These are phyloP conservation scores for Protosalanx chinensis DNA, from an alignment of 2,797 vertebrate species.

Conservation along the genomic window DNA sequence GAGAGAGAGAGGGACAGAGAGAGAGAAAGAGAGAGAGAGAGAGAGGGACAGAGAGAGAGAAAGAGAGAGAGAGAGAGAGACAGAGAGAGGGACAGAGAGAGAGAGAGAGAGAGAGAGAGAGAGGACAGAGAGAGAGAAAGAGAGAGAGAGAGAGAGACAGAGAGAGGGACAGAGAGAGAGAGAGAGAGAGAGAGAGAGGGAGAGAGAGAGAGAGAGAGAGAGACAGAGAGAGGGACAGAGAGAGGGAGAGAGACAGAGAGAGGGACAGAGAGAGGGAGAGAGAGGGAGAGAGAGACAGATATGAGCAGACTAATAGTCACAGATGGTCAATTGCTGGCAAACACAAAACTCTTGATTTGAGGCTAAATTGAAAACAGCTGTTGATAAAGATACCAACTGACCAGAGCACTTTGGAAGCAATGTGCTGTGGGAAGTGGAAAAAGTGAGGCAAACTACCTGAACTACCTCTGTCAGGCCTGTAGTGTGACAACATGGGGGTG, in stretches of 20 bases:
- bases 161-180: neutral
- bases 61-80: neutral
- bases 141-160: neutral
- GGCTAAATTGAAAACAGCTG: slow-evolving; percentile 24
- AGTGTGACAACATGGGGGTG: neutral
- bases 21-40: neutral
- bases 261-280: neutral
- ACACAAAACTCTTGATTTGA: slow-evolving; percentile 14
- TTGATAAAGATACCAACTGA: slow-evolving; percentile 33
- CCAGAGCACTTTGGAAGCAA: slow-evolving; percentile 8
- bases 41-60: neutral
- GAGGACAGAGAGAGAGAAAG: neutral
- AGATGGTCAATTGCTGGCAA: neutral
- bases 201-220: slow-evolving; percentile 1
- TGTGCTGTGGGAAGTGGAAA: slow-evolving; percentile 22
- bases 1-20: too few relatives aligned
- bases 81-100: neutral
- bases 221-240: neutral
- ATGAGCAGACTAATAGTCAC: neutral
- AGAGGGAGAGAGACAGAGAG: neutral
- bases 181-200: too few relatives aligned
- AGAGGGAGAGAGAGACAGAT: neutral
- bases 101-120: neutral
- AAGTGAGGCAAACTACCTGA: neutral
- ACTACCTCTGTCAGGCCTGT: neutral